Evolutionary conservation across 2,113 vertebrate species (phyloP).

Genomic region (Anolis sagrei): DNA sequence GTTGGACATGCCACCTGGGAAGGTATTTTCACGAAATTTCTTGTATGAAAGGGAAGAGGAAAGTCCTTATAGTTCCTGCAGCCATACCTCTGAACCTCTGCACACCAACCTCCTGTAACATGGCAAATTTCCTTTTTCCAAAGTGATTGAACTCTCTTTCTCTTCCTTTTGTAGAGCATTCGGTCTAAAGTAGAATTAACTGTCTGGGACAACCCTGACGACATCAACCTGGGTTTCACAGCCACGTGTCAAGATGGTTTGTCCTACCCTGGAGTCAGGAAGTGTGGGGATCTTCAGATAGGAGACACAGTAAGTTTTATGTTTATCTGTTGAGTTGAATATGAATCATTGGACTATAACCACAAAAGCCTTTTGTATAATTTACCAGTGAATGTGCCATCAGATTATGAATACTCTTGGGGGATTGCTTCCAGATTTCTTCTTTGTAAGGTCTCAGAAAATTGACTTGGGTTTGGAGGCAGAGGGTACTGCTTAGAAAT

Average conservation of each 20-base stretch:
- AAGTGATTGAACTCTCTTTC: constrained; percentile 26
- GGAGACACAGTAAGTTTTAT: constrained; percentile 92
- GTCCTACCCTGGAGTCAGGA: constrained; percentile 88
- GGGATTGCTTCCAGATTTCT: background rate
- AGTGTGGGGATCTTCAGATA: constrained; percentile 93
- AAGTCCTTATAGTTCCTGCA: too few relatives aligned
- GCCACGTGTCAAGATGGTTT: constrained; percentile 93
- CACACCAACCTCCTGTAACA: background rate
- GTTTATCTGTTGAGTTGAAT: background rate
- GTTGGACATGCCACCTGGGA: too few relatives aligned
- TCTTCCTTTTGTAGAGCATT: constrained; percentile 84
- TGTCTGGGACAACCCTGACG: constrained; percentile 93
- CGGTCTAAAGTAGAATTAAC: constrained; percentile 96
- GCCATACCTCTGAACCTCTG: background rate
- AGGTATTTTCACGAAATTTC: too few relatives aligned
- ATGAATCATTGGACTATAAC: background rate
- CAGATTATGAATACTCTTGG: too few relatives aligned
- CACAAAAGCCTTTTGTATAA: background rate
- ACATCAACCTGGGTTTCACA: constrained; percentile 90
- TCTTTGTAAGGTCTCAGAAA: background rate
- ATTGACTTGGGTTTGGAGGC: background rate
- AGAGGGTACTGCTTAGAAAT: background rate
- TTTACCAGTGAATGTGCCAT: background rate
- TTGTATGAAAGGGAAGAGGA: too few relatives aligned
- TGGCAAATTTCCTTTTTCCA: background rate